Evolutionary conservation across 2,888 invertebrate genomes (phyloP), one percentile per base, ranked within the genome.

Genomic region (Zygothrica quintamaculata): DNA sequence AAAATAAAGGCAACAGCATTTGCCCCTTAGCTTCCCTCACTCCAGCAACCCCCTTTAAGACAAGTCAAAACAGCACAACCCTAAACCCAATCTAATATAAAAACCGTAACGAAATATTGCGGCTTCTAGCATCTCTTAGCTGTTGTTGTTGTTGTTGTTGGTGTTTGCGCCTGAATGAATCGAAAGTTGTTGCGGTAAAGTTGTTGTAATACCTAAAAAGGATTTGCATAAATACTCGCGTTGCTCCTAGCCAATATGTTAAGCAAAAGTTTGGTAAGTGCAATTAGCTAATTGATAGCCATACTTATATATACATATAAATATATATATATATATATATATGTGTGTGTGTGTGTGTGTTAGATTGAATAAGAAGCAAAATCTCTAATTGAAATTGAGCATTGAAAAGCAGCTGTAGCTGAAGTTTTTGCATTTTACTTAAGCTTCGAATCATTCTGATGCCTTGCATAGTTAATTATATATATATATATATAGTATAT

Each of bases 201-300:
- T 47, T 61, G 33, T 39, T 39, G 39, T 50, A 64, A 61, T 58
- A 50, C 47, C 39, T n/a, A n/a, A n/a, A 11, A 18, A 43, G 55
- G 64, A 84, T 84, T 78, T 70, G 65, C 78, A 84, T 78, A 84
- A 74, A 61, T 56, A 60, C 53, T 48, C 34, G 46, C 18, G 18
- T 3, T 22, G 5, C 18, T 36, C 36, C 3, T 29, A 5, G 3
- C 3, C 9, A 4, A 9, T 11, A 33, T 18, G 39, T 18, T n/a
- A n/a, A n/a, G 37, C 16, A 16, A 5, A 7, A 42, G 15, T 33
- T n/a, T 48, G 18, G 64, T 53, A 57, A 74, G 58, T 71, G 66
- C 68, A 77, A 80, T 79, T 74, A 72, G 58, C 62, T 84, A 77
- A 81, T 79, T 84, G 84, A 77, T 77, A 65, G 64, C 40, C 60